A percentile compares a stretch with the other conserved stretches of the same genome.
These are phyloP conservation scores for Phoenicopterus ruber DNA, from an alignment of 2,113 vertebrate genomes.

Conservation along the genomic window DNA sequence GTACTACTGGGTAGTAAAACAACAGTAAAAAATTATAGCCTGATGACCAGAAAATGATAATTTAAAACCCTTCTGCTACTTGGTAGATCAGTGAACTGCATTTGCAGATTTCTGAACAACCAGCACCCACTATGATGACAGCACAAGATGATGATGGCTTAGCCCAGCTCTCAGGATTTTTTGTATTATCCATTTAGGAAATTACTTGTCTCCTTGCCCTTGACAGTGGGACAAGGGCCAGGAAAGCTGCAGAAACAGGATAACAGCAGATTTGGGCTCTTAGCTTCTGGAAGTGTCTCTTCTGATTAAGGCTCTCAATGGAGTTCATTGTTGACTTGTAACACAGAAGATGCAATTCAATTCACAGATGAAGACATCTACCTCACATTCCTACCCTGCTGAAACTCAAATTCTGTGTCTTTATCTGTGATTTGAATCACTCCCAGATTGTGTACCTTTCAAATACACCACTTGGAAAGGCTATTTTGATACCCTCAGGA, in stretches of 20 bases:
- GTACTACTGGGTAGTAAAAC: not conserved
- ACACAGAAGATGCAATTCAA: not conserved
- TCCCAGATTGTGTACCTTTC: not conserved
- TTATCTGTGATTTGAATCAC: not conserved
- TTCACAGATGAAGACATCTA: not conserved
- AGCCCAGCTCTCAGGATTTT: not conserved
- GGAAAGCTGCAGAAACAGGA: not conserved
- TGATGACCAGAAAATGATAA: not conserved
- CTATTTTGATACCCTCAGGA: not conserved
- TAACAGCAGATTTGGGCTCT: not conserved
- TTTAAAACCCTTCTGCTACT: not conserved
- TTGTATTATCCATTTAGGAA: not conserved
- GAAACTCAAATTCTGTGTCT: not conserved
- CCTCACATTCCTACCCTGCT: not conserved
- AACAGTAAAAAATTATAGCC: not conserved
- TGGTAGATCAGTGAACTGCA: not conserved
- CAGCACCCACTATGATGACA: not conserved
- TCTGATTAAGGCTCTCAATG: not conserved
- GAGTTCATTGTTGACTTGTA: not conserved
- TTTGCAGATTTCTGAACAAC: not conserved
- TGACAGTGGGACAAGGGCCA: not conserved
- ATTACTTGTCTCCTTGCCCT: conserved; percentile 4
- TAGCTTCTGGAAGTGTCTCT: not conserved
- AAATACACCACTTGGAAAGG: not conserved
- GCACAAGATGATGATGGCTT: not conserved